Evolutionary conservation across 2,113 vertebrate species (phyloP).

Genomic region (Chaetorhynchus papuensis): DNA sequence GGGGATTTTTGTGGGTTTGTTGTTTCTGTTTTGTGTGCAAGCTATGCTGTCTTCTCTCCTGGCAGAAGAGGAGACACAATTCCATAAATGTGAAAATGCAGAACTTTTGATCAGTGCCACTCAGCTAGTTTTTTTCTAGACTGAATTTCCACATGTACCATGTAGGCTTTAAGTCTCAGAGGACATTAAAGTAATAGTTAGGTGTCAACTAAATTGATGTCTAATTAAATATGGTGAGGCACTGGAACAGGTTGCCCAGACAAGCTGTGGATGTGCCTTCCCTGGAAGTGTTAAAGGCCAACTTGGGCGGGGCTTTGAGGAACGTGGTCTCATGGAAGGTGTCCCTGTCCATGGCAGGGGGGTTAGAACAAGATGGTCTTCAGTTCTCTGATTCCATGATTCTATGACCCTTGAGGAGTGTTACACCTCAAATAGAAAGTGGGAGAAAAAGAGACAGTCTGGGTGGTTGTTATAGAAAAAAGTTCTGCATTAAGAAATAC

Average conservation of each 20-base stretch:
- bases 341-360: neutral
- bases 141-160: neutral
- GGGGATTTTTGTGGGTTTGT: neutral
- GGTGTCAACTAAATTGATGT: fast-evolving
- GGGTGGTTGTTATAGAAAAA: neutral
- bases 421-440: neutral
- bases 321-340: fast-evolving
- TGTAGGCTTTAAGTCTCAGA: neutral
- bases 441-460: neutral
- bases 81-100: neutral
- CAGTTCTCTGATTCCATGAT: neutral
- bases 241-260: neutral
- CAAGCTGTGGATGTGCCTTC: too few species aligned
- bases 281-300: neutral
- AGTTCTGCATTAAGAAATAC: neutral
- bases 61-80: neutral
- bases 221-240: neutral
- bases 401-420: fast-evolving
- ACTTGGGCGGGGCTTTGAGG: neutral
- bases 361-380: neutral
- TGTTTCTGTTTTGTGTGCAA: neutral
- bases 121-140: neutral
- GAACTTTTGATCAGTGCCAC: neutral
- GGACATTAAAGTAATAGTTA: neutral
- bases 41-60: neutral